A percentile compares a stretch with the other conserved stretches of the same genome.
phyloP scores from a whole-genome alignment of 2,888 invertebrate genomes.

The Panzeria rudis region DNA sequence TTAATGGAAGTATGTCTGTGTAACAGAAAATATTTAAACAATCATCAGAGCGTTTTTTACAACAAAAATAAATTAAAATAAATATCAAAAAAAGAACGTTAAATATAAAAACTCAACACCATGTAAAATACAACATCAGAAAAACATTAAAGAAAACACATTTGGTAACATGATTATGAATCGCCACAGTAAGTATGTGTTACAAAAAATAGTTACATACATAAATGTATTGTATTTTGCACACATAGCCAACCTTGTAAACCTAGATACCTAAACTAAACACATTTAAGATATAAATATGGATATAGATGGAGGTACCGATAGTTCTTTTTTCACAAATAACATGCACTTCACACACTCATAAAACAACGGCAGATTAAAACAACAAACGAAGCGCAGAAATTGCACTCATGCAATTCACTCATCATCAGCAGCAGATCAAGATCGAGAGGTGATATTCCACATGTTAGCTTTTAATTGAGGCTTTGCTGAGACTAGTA shows the following conservation, averaged over 20 bases:
- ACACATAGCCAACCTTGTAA: not conserved
- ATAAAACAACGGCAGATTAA: conserved; percentile 66
- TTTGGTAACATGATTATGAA: conserved; percentile 65
- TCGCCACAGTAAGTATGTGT: conserved; percentile 26
- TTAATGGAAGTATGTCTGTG: conserved; percentile 27
- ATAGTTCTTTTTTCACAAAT: conserved; percentile 10
- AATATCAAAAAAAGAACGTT: conserved; percentile 27
- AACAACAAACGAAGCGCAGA: conserved; percentile 71
- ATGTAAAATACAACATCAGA: conserved; percentile 50
- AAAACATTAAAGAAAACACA: conserved; percentile 69
- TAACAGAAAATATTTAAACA: conserved; percentile 24
- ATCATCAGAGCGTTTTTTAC: conserved; percentile 23
- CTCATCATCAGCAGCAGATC: conserved; percentile 82
- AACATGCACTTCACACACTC: conserved; percentile 58
- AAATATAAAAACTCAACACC: conserved; percentile 37
- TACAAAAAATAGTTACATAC: conserved; percentile 1
- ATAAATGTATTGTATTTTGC: conserved; percentile 1
- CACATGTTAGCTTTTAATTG: conserved; percentile 77
- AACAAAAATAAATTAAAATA: conserved; percentile 5
- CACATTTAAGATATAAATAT: conserved; percentile 10
- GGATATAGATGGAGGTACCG: conserved; percentile 24
- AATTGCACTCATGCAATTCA: conserved; percentile 79
- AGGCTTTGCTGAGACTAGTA: conserved; percentile 76
- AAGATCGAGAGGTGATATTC: conserved; percentile 81
- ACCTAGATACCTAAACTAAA: not conserved